phyloP scores from a whole-genome alignment of 2,113 vertebrate species.

The Camelus dromedarius region DNA sequence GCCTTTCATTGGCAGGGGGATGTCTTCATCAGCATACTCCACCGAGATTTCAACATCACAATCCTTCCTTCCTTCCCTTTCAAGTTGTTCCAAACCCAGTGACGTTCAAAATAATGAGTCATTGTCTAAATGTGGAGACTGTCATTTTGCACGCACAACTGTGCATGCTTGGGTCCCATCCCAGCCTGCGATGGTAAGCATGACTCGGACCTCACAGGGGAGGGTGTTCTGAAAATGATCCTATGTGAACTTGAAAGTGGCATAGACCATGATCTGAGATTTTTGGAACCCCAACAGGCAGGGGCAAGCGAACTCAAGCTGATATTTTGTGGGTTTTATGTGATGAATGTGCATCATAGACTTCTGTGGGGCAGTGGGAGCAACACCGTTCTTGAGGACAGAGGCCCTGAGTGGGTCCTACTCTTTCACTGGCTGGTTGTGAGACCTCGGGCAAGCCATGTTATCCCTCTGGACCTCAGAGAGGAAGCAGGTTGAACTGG shows the following conservation, averaged over 20 bases:
- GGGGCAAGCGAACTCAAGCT: neutral
- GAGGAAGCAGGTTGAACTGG: neutral
- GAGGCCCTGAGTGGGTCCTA: neutral
- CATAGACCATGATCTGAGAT: slow-evolving; percentile 30
- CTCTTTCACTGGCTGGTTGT: neutral
- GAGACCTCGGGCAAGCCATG: neutral
- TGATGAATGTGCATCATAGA: neutral
- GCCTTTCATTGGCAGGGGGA: neutral
- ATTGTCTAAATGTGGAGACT: slow-evolving; percentile 68
- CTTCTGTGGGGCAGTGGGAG: neutral
- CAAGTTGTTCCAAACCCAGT: slow-evolving; percentile 51
- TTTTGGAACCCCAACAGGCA: neutral
- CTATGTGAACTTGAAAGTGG: neutral
- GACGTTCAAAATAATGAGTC: slow-evolving; percentile 66
- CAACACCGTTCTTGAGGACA: neutral
- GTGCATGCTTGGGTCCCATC: slow-evolving; percentile 35
- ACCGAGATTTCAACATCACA: slow-evolving; percentile 39
- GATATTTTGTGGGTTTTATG: slow-evolving; percentile 31
- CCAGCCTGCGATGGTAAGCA: neutral
- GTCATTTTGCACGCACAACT: neutral
- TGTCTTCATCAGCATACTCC: neutral
- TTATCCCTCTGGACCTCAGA: neutral
- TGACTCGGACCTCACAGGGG: slow-evolving; percentile 36
- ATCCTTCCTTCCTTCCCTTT: slow-evolving; percentile 50
- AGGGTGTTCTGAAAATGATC: neutral